phyloP scores from a whole-genome alignment of 2,888 invertebrate species.

The Orthosia incerta region DNA sequence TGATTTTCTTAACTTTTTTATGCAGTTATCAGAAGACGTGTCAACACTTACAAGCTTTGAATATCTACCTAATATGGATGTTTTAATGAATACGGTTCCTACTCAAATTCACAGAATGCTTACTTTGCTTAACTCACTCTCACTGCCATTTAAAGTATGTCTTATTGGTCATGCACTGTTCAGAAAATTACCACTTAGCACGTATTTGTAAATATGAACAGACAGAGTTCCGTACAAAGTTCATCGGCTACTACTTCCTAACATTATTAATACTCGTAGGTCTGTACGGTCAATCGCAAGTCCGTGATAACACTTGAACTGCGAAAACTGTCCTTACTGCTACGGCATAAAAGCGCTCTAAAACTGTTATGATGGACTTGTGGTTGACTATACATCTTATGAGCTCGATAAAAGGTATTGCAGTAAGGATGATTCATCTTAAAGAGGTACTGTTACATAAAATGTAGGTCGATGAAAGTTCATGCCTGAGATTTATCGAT shows the following conservation, averaged over 20 bases:
- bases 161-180: conserved; percentile 34
- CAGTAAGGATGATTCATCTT: conserved; percentile 77
- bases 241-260: conserved; percentile 56
- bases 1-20: no score
- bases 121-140: conserved; percentile 1
- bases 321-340: conserved; percentile 10
- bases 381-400: conserved; percentile 47
- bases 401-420: conserved; percentile 69
- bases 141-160: conserved; percentile 29
- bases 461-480: conserved; percentile 81
- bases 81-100: conserved; percentile 27
- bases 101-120: conserved; percentile 10
- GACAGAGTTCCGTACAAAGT: conserved; percentile 52
- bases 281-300: neutral
- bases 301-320: conserved; percentile 4
- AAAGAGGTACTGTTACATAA: conserved; percentile 76
- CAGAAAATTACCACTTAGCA: conserved; percentile 51
- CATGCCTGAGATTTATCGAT: conserved; percentile 63
- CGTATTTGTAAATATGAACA: conserved; percentile 51
- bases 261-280: conserved; percentile 33
- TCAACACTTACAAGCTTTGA: conserved; percentile 12
- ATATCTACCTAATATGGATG: conserved; percentile 10
- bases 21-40: conserved; percentile 10
- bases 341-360: neutral
- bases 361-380: neutral